Evolutionary conservation across 30 jellyfish, hydroid and myxozoan genomes (phyloP).

Genomic region (Chrysaora quinquecirrha): DNA sequence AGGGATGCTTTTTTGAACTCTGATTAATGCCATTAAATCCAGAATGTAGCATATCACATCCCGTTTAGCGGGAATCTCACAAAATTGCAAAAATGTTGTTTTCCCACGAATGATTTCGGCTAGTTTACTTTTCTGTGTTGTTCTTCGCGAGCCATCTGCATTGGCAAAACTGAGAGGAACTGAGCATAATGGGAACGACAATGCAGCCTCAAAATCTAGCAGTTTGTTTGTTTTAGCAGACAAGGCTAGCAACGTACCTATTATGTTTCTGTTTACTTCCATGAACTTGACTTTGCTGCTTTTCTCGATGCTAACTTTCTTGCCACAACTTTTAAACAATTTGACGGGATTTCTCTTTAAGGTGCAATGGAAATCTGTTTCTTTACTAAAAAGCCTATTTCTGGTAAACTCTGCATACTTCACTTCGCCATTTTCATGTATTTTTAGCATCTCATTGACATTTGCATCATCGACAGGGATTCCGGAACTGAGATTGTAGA

Average conservation of each 20-base stretch:
- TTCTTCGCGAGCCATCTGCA: constrained; percentile 60
- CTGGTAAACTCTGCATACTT: constrained; percentile 22
- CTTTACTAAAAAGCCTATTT: not conserved
- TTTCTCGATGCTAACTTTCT: constrained; percentile 19
- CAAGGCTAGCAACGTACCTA: constrained; percentile 49
- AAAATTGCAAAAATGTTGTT: not conserved
- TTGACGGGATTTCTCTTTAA: constrained; percentile 24
- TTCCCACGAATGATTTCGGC: not conserved
- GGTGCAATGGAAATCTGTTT: constrained; percentile 42
- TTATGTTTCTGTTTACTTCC: constrained; percentile 42
- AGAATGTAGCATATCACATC: not conserved
- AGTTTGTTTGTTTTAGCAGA: constrained; percentile 45
- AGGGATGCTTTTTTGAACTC: not conserved
- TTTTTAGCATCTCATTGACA: not conserved
- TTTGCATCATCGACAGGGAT: constrained; percentile 15
- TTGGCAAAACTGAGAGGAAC: constrained; percentile 31
- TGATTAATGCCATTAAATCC: not conserved
- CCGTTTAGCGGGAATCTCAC: not conserved
- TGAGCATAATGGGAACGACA: constrained; percentile 22
- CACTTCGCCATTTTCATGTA: constrained; percentile 40
- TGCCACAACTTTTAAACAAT: constrained; percentile 32
- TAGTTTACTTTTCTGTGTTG: constrained; percentile 44
- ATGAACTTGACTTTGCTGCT: constrained; percentile 13
- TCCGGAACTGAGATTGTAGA: constrained; percentile 50
- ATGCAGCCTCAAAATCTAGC: constrained; percentile 51